A percentile compares a stretch with the other conserved stretches of the same genome.
Conservation (phyloP, 2,113 vertebrate genomes). For the Sapayoa aenigma region DNA sequence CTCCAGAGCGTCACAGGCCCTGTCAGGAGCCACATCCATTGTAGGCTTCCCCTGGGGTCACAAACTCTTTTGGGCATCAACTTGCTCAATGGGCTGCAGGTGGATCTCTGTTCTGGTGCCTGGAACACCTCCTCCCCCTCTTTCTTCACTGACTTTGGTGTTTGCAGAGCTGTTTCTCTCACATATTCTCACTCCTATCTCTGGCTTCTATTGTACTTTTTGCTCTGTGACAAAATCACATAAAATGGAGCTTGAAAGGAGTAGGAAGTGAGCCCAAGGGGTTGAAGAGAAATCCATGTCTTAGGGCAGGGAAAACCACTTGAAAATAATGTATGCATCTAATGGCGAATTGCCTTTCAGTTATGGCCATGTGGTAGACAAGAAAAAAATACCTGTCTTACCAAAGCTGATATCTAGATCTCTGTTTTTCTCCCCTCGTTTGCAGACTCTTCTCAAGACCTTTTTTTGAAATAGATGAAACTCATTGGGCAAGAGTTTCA, state of each 20-base stretch:
- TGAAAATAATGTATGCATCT: background rate
- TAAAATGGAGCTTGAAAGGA: background rate
- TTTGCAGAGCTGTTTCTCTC: background rate
- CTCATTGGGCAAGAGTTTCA: background rate
- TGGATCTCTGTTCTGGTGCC: background rate
- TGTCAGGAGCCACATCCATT: background rate
- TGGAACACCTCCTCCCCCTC: background rate
- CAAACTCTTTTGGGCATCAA: background rate
- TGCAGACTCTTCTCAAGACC: background rate
- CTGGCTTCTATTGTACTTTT: background rate
- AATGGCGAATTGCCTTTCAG: background rate
- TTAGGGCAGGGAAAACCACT: background rate
- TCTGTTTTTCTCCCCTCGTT: background rate
- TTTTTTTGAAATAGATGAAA: background rate
- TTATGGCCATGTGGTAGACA: background rate
- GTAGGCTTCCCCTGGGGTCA: background rate
- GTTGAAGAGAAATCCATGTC: fast-evolving
- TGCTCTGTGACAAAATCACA: fast-evolving
- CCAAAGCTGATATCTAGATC: background rate
- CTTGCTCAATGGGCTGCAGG: too few species aligned
- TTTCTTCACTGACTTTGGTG: background rate
- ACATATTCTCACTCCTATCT: background rate
- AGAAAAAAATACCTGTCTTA: background rate
- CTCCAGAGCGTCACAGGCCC: background rate
- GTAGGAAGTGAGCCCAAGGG: background rate